Evolutionary conservation across 2,113 vertebrate genomes (phyloP), one percentile per base, ranked within the genome.

Genomic region (Chitala chitala): DNA sequence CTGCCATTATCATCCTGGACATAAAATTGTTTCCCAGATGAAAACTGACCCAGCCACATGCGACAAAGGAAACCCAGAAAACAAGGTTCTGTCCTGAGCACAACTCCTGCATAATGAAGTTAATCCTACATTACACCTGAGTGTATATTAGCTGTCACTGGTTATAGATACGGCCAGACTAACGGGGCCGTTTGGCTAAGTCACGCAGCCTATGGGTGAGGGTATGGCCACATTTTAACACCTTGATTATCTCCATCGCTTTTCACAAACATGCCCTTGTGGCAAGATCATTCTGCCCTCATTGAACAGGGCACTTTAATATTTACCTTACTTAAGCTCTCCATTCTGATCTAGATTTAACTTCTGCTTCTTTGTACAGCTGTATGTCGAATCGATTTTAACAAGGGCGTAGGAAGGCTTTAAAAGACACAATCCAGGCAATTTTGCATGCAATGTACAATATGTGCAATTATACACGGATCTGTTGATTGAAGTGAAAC

Each of bases 11-110:
- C 42, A 46, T 68, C 40, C 42, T 48, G 64, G 42, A 6, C 12
- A 46, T 24, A 68, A 68, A 48, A 68, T 66, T 68, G 42, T 48
- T 68, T 68, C 29, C 42, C 3, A 68, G 22, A 68, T 68, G 64
- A 68, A 68, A 26, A 48, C 42, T 26, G 64, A 46, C 22, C 64
- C 40, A 26, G 29, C 64, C 20, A 29, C 17, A 68, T n/a, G 38
- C 64, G 26, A 40, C 12, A 15, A 24, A 46, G 42, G 22, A 24
- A 68, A 44, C 7, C 42, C 20, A 3, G 22, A 46, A 46, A 46
- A 68, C n/a, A 29, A 15, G 64, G 26, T 68, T 24, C 64, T 24
- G 46, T 68, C 42, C 64, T 46, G 64, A 46, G 40, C 64, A 46
- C 42, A 24, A 20, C 46, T 68, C 24, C 17, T 48, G 42, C 64